Evolutionary conservation across 2,888 invertebrate species (phyloP), one percentile per base, ranked within the genome.

Genomic region (Nemoura dubitans): DNA sequence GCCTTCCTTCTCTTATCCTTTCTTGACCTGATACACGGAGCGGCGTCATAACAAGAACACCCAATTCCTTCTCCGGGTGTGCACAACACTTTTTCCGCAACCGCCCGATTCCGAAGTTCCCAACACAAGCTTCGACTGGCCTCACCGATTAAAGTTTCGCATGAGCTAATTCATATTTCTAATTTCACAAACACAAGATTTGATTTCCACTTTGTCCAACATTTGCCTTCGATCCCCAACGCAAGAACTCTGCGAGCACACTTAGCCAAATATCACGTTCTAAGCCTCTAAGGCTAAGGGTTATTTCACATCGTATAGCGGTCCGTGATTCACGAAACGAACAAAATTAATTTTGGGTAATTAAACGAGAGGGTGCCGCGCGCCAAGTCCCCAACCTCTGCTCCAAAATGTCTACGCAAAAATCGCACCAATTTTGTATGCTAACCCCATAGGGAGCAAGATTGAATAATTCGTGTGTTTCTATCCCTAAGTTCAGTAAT

Each of bases 401-500:
- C 16, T 59, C 59, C 59, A 59, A 59, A 59, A 21, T 59, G 14
- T 59, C 59, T 10, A 59, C 59, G 59, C 59, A 59, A 59, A 59
- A 59, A 59, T 59, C 59, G 59, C 14, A 59, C 59, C 59, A 59
- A 59, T 59, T 59, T 59, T 59, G 59, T 59, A 59, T 59, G 59
- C 59, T 59, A 59, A 59, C 59, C 59, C 59, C 59, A 59, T 59
- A 59, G 59, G 59, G 59, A 26, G 76, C 84, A 76, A 84, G 84
- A 84, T 84, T 84, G 84, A 84, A 84, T 84, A 84, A 84, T 84
- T 84, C 84, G 84, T 84, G 84, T 76, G 84, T 28, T 29, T 29
- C 84, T 76, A 84, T 84, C 84, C 84, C 84, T 84, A 59, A 84
- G 84, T 84, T 84, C 76, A 26, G 59, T 84, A 84, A 84, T 84